Evolutionary conservation across 2,797 vertebrate genomes (phyloP), one percentile per base, ranked within the genome.

Genomic region (Crypturellus tataupa): DNA sequence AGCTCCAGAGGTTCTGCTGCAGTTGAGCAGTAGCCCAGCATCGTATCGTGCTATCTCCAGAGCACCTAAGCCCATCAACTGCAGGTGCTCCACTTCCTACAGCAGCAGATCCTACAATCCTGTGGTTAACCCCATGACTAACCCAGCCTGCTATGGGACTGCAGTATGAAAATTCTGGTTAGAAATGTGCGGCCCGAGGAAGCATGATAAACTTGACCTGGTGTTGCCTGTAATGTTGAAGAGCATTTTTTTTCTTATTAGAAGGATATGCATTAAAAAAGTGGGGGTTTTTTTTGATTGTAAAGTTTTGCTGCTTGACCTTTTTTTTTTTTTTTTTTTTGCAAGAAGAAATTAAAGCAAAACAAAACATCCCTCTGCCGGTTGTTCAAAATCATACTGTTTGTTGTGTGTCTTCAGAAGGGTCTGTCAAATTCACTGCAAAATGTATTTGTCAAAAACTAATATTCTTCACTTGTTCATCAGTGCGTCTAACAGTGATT

Each of bases 1-100:
- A 63, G 73, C 47, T 88, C 5, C 78, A 56, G 73, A 37, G 71
- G 7, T 35, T 33, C 6, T 85, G 72, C 72, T 85, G 39, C 56
- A 72, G 55, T 67, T 80, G 33, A 86, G 51, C 67, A 39, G 67
- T 68, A 47, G 35, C 58, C 90, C 31, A 53, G 44, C 15, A 69
- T 63, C 37, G 4, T 56, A 17, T 3, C 19, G 51, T 1, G 20
- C 49, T 42, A 9, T 49, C 20, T 75, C 7, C 65, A 65, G 65
- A 78, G 72, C 42, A 21, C 75, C 60, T 47, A 6, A 64, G 10
- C 60, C 78, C 86, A 14, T 47, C 33, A 90, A 80, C 71, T 85
- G 76, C 92, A 93, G 80, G 56, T 53, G 31, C 78, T 85, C 58
- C n/a, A 31, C 35, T 47, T 93, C 40, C 81, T 65, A 11, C 64